Evolutionary conservation across 2,113 vertebrate genomes (phyloP).

Genomic region (Lampris incognitus): DNA sequence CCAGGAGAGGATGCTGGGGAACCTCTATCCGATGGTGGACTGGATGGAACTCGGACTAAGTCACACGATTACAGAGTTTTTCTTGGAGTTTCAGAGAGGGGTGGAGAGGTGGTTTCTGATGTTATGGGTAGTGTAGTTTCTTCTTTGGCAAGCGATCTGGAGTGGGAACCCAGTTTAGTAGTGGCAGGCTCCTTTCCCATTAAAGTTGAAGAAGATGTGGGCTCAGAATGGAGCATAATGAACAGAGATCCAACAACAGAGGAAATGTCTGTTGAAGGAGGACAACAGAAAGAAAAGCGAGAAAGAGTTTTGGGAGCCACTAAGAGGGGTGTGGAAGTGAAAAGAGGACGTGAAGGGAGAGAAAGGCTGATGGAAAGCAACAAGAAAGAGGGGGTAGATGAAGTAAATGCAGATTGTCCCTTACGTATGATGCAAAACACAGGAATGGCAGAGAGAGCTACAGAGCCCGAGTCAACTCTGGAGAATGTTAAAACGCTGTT

Average conservation of each 20-base stretch:
- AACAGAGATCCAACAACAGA: neutral
- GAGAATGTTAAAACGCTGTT: neutral
- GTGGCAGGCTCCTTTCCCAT: slow-evolving; percentile 14
- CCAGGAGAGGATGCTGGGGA: neutral
- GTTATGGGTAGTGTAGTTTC: neutral
- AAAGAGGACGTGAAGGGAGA: neutral
- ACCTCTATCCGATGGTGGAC: neutral
- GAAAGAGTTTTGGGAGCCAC: neutral
- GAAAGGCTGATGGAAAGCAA: neutral
- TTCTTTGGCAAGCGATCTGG: neutral
- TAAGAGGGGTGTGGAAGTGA: neutral
- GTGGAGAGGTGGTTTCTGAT: slow-evolving; percentile 41
- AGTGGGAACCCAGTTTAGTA: slow-evolving; percentile 29
- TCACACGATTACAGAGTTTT: neutral
- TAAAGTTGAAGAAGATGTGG: slow-evolving; percentile 19
- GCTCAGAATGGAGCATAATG: neutral
- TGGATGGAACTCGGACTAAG: neutral
- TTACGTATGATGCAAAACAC: too few species aligned
- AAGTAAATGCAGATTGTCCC: neutral
- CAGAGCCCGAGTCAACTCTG: slow-evolving; percentile 1
- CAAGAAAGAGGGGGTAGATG: neutral
- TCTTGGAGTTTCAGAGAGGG: slow-evolving; percentile 13
- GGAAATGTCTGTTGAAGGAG: neutral
- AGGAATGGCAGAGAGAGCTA: neutral
- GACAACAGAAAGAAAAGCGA: neutral